phyloP scores from a whole-genome alignment of 2,888 invertebrate genomes.

The Calliopum simillimum region DNA sequence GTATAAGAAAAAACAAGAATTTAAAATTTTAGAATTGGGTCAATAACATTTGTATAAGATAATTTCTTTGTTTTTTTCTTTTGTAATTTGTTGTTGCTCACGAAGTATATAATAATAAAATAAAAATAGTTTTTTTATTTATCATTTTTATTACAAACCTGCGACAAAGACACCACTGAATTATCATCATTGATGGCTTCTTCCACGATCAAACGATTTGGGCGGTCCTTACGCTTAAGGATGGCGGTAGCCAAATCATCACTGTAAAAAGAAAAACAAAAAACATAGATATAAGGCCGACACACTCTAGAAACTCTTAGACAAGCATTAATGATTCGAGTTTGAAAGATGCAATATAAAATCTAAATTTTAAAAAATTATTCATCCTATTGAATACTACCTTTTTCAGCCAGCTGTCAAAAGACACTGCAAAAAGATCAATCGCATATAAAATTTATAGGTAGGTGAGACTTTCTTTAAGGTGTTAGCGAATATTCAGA shows the following conservation, averaged over 20 bases:
- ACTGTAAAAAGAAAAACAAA: constrained; percentile 65
- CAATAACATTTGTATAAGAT: too few species aligned
- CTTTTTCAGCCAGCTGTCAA: constrained; percentile 34
- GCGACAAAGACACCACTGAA: constrained; percentile 96
- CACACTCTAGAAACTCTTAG: too few species aligned
- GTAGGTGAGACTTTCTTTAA: too few species aligned
- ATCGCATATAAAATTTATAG: too few species aligned
- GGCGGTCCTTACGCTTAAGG: constrained; percentile 96
- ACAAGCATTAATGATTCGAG: too few species aligned
- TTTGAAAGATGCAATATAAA: constrained; percentile 2
- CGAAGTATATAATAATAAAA: not conserved
- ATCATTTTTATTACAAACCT: constrained; percentile 76
- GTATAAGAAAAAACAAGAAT: too few species aligned
- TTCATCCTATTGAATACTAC: constrained; percentile 12
- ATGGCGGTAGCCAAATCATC: constrained; percentile 99
- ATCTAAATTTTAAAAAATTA: not conserved
- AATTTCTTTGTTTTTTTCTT: too few species aligned
- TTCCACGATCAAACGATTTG: constrained; percentile 97
- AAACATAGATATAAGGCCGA: too few species aligned
- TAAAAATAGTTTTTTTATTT: not conserved
- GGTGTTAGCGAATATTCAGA: too few species aligned
- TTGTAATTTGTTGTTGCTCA: too few species aligned
- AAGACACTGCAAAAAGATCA: too few species aligned
- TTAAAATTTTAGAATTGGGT: too few species aligned
- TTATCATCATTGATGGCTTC: constrained; percentile 99